Base-by-base conservation (phyloP, 1,140 invertebrate genomes). In the Saccostrea echinata region DNA sequence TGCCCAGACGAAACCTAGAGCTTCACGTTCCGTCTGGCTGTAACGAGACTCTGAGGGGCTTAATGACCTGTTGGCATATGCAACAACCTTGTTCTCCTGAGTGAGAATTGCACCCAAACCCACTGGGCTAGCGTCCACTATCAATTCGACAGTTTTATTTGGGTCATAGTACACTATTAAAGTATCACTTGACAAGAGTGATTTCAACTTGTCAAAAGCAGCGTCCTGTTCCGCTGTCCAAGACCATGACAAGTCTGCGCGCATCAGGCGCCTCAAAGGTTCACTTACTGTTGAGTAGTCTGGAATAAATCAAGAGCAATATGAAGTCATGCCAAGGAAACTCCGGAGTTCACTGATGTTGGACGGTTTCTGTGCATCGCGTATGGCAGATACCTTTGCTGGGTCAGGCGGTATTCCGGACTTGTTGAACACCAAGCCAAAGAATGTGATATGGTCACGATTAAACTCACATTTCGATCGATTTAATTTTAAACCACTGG, bases 1-100 rank as follows among this genome's bases (percentile, higher is more conserved):
- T 11, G 93, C 92, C 92, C 91, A 95, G 12, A 95, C 91, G 13
- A 95, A 88, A 11, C 93, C 95, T 33, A 95, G 86, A 35, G 90
- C 92, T 90, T n/a, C n/a, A n/a, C n/a, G n/a, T n/a, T n/a, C n/a
- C n/a, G n/a, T n/a, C n/a, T n/a, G n/a, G n/a, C n/a, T 92, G 87
- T 95, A 95, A 9, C 91, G 52, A 30, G 86, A 84, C 84, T 93
- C 88, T 35, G 80, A 68, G 11, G 84, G 27, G 21, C 85, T 84
- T 1, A 93, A 86, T 33, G 84, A 57, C 85, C 91, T 30, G 71
- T 86, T 90, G 11, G 88, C 89, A 64, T 88, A 93, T 3, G 89
- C 88, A 21, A 94, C 88, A 3, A 71, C n/a, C n/a, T n/a, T n/a
- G n/a, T n/a, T n/a, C n/a, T n/a, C n/a, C n/a, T n/a, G n/a, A n/a